Evolutionary conservation across 2,113 vertebrate species (phyloP).

Genomic region (Callaeas wilsoni): DNA sequence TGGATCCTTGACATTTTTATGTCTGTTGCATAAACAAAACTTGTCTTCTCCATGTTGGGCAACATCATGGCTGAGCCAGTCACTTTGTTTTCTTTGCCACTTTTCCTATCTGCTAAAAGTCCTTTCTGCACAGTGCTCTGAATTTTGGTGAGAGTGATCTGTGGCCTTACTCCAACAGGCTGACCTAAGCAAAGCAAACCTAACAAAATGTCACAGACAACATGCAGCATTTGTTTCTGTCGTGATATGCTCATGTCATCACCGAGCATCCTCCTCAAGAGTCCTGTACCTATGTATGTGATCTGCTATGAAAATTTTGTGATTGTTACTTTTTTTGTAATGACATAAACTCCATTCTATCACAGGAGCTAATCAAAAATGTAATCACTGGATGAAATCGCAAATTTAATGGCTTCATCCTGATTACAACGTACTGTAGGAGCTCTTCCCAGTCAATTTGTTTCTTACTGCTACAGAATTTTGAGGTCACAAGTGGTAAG

Average conservation of each 20-base stretch:
- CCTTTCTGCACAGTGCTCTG: not conserved
- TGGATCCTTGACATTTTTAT: not conserved
- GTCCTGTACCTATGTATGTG: not conserved
- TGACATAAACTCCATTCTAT: not conserved
- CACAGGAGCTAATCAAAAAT: not conserved
- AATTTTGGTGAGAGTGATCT: not conserved
- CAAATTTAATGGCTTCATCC: not conserved
- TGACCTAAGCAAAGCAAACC: not conserved
- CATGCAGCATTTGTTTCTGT: not conserved
- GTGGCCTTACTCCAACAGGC: not conserved
- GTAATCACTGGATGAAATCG: not conserved
- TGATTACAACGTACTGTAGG: not conserved
- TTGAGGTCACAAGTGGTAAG: not conserved
- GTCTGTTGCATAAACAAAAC: not conserved
- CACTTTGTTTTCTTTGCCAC: not conserved
- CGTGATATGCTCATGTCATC: accelerated
- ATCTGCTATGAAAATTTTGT: not conserved
- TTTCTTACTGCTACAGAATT: not conserved
- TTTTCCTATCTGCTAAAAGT: not conserved
- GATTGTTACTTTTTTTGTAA: accelerated
- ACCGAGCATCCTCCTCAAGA: not conserved
- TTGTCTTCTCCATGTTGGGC: not conserved
- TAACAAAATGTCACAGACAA: not conserved
- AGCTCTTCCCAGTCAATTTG: not conserved
- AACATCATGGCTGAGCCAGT: not conserved